Evolutionary conservation across 2,113 vertebrate genomes (phyloP), one percentile per base, ranked within the genome.

Genomic region (Melospiza melodia): DNA sequence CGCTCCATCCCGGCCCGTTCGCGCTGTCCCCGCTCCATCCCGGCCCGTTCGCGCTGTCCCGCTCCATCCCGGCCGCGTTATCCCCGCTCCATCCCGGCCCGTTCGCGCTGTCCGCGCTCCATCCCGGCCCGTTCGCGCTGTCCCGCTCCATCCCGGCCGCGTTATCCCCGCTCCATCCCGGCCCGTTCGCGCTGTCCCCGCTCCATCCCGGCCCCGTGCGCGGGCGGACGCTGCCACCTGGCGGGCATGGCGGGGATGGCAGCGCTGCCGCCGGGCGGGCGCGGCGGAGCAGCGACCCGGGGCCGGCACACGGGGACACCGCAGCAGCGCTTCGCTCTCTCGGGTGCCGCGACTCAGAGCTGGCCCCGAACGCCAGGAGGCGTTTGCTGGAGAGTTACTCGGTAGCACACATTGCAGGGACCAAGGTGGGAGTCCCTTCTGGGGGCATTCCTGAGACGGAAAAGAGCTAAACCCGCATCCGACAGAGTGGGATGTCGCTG

Each of bases 311-410:
- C 5, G 1, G 27, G 20, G 13, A 12, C 33, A 8, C 35, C 7
- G 2, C 1, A 0, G 59, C 4, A 3, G 33, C 1, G 2, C 2
- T 9, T 5, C 0, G 1, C 15, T 33, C 6, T 25, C 74, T 3
- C 0, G 2, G 48, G 14, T 17, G 33, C 28, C 6, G 11, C 6
- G 22, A 3, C 7, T 13, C 35, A 3, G 17, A 54, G 21, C 33
- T 2, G 57, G 8, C 49, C 39, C 33, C 1, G 21, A 30, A 10
- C 6, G 16, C 28, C 30, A 1, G 30, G 3, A 57, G 33, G 33
- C 2, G 0, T 51, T 25, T 43, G 30, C 46, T 37, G 55, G 6
- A 23, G 18, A 23, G 18, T 33, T 20, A 2, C 9, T 27, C 1
- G 2, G 22, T 3, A 69, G 51, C 21, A 21, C 35, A 7, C 10